Evolutionary conservation across 1,140 invertebrate genomes (phyloP), one percentile per base, ranked within the genome.

Genomic region (Dendrolimus punctatus): DNA sequence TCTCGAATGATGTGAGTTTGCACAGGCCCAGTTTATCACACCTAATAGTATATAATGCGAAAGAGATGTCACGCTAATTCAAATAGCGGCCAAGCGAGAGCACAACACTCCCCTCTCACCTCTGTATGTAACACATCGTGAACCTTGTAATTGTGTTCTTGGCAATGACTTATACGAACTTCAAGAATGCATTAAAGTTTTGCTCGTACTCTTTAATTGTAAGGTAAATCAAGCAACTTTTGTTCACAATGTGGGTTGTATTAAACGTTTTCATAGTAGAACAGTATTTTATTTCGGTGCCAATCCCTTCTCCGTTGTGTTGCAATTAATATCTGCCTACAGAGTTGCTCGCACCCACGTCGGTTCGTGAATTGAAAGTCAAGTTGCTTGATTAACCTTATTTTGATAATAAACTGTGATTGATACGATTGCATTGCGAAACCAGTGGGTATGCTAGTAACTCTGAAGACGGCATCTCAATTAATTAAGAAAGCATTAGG

Each of bases 141-240:
- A 23, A 23, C 23, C 23, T 23, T 23, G 3, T 23, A 23, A 23
- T 23, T 23, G 23, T 23, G 23, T 23, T 23, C 23, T 23, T 23
- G 23, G 23, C 23, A 23, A 23, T 23, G 23, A 23, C 23, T 23
- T 23, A 23, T 23, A 23, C 23, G 23, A 23, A 23, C 23, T 23
- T 23, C 23, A 23, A 23, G 23, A 23, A 8, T 40, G 9, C 48
- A 50, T 40, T 50, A 5, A 23, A 23, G 39, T 40, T 39, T 39
- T n/a, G 38, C 7, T 5, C 8, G 5, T 6, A 8, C 6, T 40
- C 40, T 23, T 40, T 50, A 40, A 6, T 8, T 53, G n/a, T 61
- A 81, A 85, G 82, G 80, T 76, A 71, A 74, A 83, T 82, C 82
- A 85, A 83, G 82, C 82, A 85, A 85, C 76, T 63, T 73, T 60